phyloP scores from a whole-genome alignment of 2,797 vertebrate species.

The Protosalanx chinensis region DNA sequence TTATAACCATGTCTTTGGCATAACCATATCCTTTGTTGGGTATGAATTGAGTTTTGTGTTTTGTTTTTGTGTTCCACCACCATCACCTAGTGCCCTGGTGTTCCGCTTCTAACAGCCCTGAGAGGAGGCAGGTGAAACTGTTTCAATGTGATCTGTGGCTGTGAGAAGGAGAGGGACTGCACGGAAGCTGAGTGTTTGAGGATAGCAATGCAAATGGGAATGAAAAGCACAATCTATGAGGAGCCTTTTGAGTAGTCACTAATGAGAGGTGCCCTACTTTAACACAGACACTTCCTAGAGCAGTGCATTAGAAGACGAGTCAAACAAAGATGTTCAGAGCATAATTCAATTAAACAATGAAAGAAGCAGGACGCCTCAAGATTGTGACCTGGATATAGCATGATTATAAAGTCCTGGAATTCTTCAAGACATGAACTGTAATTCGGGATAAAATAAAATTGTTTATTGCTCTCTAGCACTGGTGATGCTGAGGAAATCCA shows the following conservation, averaged over 20 bases:
- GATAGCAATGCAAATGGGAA: slow-evolving; percentile 51
- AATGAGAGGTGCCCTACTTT: slow-evolving; percentile 71
- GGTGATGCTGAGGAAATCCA: slow-evolving; percentile 41
- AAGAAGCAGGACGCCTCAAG: slow-evolving; percentile 46
- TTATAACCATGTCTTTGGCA: neutral
- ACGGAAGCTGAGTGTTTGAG: slow-evolving; percentile 39
- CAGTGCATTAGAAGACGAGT: slow-evolving; percentile 55
- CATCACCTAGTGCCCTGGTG: neutral
- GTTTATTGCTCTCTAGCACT: slow-evolving; percentile 44
- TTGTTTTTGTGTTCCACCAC: neutral
- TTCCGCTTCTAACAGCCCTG: slow-evolving; percentile 50
- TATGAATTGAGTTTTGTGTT: neutral
- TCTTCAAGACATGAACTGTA: slow-evolving; percentile 31
- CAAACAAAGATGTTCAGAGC: slow-evolving; percentile 60
- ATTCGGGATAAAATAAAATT: slow-evolving; percentile 50
- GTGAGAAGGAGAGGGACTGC: slow-evolving; percentile 35
- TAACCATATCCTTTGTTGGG: neutral
- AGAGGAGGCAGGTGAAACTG: slow-evolving; percentile 54
- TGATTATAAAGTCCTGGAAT: slow-evolving; percentile 47
- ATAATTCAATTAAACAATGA: slow-evolving; percentile 66
- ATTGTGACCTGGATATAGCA: slow-evolving; percentile 54
- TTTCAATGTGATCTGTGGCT: slow-evolving; percentile 50
- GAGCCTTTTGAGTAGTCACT: slow-evolving; percentile 43
- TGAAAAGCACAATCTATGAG: slow-evolving; percentile 56
- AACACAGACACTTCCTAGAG: slow-evolving; percentile 50